Evolutionary conservation across 1,140 invertebrate species (phyloP).

Genomic region (Holcopasites calliopsidis): DNA sequence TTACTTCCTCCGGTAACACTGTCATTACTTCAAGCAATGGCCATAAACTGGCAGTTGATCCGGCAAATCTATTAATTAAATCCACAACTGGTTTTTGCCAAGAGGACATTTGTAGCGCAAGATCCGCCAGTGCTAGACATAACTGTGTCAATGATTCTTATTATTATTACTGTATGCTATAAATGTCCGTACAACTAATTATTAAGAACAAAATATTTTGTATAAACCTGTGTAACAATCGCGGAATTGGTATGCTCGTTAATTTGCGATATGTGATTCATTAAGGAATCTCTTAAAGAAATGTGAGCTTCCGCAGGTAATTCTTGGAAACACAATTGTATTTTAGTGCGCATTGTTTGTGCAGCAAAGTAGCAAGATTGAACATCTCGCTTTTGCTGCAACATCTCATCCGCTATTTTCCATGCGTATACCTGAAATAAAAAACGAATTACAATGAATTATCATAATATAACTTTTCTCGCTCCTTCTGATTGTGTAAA

Average conservation of each 20-base stretch:
- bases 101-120: constrained; percentile 94
- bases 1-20: constrained; percentile 97
- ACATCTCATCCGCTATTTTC: constrained; percentile 96
- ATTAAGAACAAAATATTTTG: constrained; percentile 19
- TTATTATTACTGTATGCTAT: constrained; percentile 8
- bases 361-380: constrained; percentile 98
- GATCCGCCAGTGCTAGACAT: constrained; percentile 94
- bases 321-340: constrained; percentile 96
- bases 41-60: constrained; percentile 84
- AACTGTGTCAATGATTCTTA: constrained; percentile 81
- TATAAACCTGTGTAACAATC: constrained; percentile 91
- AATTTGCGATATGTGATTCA: constrained; percentile 93
- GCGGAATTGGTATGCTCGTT: constrained; percentile 89
- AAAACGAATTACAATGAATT: background rate
- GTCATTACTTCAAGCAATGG: constrained; percentile 95
- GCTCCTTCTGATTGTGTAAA: background rate
- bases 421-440: constrained; percentile 91
- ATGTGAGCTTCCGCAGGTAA: constrained; percentile 91
- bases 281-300: constrained; percentile 93
- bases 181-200: background rate
- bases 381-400: constrained; percentile 91
- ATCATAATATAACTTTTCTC: background rate
- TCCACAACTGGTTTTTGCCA: constrained; percentile 95
- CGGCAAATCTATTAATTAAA: constrained; percentile 87
- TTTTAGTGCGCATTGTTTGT: constrained; percentile 98